These are phyloP conservation scores for Plectrocnemia conspersa DNA, from an alignment of 1,140 invertebrate species.

Conservation along the genomic window DNA sequence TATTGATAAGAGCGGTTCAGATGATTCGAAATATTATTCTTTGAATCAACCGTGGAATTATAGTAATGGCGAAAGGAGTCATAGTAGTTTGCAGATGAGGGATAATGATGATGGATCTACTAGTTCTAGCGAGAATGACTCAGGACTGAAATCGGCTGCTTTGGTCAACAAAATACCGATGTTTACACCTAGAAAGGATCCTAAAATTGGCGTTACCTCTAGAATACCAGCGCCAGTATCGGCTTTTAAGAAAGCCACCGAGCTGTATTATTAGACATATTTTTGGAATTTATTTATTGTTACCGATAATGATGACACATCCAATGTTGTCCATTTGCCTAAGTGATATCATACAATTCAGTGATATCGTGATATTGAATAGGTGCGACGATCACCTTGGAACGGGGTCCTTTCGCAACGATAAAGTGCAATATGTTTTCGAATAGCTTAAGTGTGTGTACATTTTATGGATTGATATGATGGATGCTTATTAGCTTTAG, in stretches of 20 bases:
- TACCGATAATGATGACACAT: background rate
- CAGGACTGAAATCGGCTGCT: conserved; percentile 40
- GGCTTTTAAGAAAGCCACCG: conserved; percentile 45
- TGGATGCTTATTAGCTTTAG: no score
- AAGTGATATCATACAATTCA: no score
- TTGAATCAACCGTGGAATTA: no score
- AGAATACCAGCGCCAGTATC: conserved; percentile 56
- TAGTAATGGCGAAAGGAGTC: conserved; percentile 56
- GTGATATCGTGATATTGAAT: no score
- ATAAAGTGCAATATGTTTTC: background rate
- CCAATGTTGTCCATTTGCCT: background rate
- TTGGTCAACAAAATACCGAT: conserved; percentile 39
- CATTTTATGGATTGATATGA: no score
- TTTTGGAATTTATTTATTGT: conserved; percentile 22
- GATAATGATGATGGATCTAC: conserved; percentile 25
- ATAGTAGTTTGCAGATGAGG: conserved; percentile 47
- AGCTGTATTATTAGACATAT: conserved; percentile 3
- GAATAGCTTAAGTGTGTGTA: background rate
- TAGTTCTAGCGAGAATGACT: conserved; percentile 30
- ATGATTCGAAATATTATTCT: no score
- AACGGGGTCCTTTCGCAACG: background rate
- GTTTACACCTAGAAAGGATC: conserved; percentile 53
- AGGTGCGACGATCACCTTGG: background rate
- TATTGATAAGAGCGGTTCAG: conserved; percentile 24
- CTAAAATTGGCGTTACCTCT: conserved; percentile 45